phyloP scores from a whole-genome alignment of 2,797 vertebrate species.

The Distichodus sexfasciatus region DNA sequence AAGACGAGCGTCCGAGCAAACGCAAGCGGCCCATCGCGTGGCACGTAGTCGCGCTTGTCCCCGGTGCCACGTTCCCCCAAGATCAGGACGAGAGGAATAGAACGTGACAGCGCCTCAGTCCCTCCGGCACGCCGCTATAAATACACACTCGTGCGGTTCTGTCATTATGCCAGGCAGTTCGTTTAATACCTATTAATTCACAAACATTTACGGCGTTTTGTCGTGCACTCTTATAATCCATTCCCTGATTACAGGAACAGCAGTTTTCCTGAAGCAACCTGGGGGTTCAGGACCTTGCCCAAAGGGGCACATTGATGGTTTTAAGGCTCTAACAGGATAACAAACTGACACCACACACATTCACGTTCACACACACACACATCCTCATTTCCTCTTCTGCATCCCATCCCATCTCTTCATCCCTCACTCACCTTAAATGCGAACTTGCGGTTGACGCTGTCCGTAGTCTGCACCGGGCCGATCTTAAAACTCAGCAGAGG shows the following conservation, averaged over 20 bases:
- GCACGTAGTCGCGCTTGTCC: too few relatives aligned
- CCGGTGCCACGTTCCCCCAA: neutral
- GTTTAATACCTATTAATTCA: slow-evolving; percentile 13
- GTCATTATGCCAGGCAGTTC: slow-evolving; percentile 6
- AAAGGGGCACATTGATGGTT: too few relatives aligned
- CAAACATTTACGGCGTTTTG: too few relatives aligned
- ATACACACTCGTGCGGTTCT: slow-evolving; percentile 20
- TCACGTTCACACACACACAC: slow-evolving; percentile 1
- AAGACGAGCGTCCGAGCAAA: too few relatives aligned
- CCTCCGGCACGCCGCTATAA: slow-evolving; percentile 32
- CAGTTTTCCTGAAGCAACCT: too few relatives aligned
- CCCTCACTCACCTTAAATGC: slow-evolving; percentile 88
- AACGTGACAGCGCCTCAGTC: slow-evolving; percentile 32
- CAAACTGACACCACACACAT: neutral
- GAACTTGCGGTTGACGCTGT: slow-evolving; percentile 91
- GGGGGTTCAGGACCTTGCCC: too few relatives aligned
- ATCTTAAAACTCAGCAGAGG: slow-evolving; percentile 91
- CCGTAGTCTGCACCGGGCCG: slow-evolving; percentile 76
- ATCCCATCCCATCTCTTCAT: neutral
- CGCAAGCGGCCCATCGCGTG: too few relatives aligned
- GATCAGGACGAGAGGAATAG: slow-evolving; percentile 33
- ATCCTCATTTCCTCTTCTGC: neutral
- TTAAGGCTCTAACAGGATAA: too few relatives aligned
- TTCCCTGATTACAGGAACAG: too few relatives aligned
- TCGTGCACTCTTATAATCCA: too few relatives aligned